Evolutionary conservation across 2,797 vertebrate genomes (phyloP), one percentile per base, ranked within the genome.

Genomic region (Rallus crepitans): DNA sequence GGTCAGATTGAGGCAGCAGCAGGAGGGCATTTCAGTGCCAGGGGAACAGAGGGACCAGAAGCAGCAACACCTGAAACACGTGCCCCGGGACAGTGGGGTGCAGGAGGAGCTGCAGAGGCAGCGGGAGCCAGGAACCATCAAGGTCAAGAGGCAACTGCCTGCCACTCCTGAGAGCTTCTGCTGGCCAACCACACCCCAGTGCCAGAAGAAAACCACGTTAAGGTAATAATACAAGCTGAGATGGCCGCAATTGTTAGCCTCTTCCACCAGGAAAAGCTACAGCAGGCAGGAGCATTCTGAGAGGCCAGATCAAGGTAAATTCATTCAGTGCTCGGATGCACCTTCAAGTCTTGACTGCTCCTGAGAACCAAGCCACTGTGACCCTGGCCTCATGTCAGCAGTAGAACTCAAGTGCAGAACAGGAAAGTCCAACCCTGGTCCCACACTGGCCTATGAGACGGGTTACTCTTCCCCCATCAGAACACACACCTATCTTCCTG

Each of bases 41-140:
- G 33, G 50, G 28, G 11, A 73, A 52, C 7, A 50, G 31, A 63
- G 40, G 39, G 21, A 78, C 83, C 7, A 25, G 33, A 12, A 81
- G 40, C 5, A 53, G 37, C 19, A 71, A 15, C 47, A 20, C 35
- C 30, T 4, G n/a, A 35, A 31, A 47, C 2, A 7, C 0, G 9
- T 15, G 33, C 50, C 60, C 39, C 2, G 2, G 37, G 33, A 70
- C 7, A 50, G 25, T 4, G 2, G 1, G 2, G 19, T 11, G 33
- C 2, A 3, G 12, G 10, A 11, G 52, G 52, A 39, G 39, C 28
- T 9, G 45, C 24, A 31, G 28, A 35, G 47, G 33, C 27, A 6
- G 25, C 28, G 30, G 20, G 33, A 39, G 50, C 28, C 13, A 11
- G 23, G n/a, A 76, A 23, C 7, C 9, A 21, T 10, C 50, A 23